Percentiles rank a stretch among this genome's conserved stretches.
phyloP scores from a whole-genome alignment of 2,113 vertebrate genomes.

The Anguilla rostrata region DNA sequence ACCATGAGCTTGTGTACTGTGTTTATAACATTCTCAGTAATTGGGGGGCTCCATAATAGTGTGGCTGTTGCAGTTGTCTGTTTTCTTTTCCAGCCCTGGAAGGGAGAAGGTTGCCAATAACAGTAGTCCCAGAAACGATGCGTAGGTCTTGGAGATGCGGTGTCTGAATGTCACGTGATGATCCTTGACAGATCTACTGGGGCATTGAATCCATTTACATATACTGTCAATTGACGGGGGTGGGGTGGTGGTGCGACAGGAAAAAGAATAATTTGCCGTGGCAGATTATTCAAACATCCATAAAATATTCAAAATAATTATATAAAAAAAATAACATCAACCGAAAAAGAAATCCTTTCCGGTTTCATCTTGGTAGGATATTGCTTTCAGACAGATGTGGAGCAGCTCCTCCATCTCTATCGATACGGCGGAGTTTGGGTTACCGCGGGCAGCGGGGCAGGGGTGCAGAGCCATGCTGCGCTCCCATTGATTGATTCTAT shows the following conservation, averaged over 20 bases:
- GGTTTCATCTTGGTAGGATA: neutral
- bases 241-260: neutral
- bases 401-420: neutral
- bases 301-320: neutral
- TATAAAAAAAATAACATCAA: neutral
- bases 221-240: neutral
- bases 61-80: neutral
- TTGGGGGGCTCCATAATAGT: neutral
- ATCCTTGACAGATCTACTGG: neutral
- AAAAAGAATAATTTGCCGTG: neutral
- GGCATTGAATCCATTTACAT: neutral
- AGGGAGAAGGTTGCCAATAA: neutral
- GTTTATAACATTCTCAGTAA: neutral
- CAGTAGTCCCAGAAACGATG: neutral
- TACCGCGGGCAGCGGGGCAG: neutral
- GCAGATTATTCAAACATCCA: neutral
- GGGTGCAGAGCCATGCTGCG: neutral
- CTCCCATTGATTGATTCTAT: slow-evolving; percentile 20
- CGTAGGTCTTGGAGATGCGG: neutral
- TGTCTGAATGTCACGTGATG: slow-evolving; percentile 7
- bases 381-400: neutral
- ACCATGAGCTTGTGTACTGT: neutral
- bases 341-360: neutral
- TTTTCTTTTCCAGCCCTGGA: neutral
- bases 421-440: neutral